A percentile compares a stretch with the other conserved stretches of the same genome.
These are phyloP conservation scores for Cataglyphis albicans DNA, from an alignment of 2,888 invertebrate genomes.

Conservation along the genomic window DNA sequence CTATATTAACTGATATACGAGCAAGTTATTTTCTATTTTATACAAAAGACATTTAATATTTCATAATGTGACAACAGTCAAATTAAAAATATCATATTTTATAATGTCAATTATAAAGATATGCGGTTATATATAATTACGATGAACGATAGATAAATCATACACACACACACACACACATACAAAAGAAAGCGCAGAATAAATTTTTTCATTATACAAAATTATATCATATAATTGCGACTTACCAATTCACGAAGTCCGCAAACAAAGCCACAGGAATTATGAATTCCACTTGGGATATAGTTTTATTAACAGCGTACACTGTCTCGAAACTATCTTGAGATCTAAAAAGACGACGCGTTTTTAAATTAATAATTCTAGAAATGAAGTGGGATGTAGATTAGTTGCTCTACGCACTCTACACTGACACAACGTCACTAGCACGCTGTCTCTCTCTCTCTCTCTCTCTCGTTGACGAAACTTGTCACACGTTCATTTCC, in stretches of 20 bases:
- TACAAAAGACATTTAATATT: background rate
- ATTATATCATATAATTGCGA: constrained; percentile 4
- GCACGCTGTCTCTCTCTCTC: constrained; percentile 44
- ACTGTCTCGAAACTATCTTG: constrained; percentile 31
- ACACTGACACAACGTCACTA: constrained; percentile 43
- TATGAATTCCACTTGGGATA: background rate
- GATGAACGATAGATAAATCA: background rate
- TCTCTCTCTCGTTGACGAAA: constrained; percentile 23
- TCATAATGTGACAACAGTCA: background rate
- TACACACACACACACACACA: too few species aligned
- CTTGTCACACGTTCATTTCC: constrained; percentile 37
- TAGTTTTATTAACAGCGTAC: constrained; percentile 26
- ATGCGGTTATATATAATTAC: background rate
- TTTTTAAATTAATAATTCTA: constrained; percentile 37
- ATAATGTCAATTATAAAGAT: background rate
- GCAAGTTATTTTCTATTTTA: background rate
- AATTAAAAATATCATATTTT: background rate
- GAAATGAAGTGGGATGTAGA: constrained; percentile 13
- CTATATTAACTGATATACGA: constrained; percentile 13
- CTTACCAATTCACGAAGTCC: constrained; percentile 28
- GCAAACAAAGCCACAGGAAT: background rate
- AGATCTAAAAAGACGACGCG: constrained; percentile 38
- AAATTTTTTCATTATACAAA: background rate
- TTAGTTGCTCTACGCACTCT: constrained; percentile 37
- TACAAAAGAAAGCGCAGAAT: background rate